Percentiles rank a stretch among this genome's conserved stretches.
These are phyloP conservation scores for Bothrops alternatus DNA, from an alignment of 2,797 vertebrate species.

Conservation along the genomic window DNA sequence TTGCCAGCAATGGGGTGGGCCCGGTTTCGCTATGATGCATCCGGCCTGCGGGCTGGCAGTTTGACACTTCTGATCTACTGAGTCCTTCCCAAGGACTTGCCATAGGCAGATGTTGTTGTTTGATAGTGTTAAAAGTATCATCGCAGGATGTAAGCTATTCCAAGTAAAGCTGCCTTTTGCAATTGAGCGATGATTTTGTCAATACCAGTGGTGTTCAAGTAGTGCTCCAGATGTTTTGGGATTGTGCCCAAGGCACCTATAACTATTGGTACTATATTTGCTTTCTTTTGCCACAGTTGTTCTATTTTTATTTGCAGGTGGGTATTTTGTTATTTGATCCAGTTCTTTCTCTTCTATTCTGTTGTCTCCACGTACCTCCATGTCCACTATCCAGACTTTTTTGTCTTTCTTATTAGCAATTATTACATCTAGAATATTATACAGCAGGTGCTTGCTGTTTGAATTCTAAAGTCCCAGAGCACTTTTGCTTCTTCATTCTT, in stretches of 20 bases:
- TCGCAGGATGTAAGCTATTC: neutral
- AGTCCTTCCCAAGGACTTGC: neutral
- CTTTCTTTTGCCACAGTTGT: neutral
- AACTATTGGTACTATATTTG: neutral
- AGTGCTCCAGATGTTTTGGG: neutral
- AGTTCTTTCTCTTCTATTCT: neutral
- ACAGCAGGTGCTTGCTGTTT: neutral
- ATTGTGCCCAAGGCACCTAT: neutral
- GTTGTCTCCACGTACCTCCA: neutral
- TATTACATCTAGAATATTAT: neutral
- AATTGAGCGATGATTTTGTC: neutral
- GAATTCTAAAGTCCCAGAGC: neutral
- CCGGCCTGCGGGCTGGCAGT: too few relatives aligned
- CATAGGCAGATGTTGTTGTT: neutral
- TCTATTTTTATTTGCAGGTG: neutral
- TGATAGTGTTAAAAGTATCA: neutral
- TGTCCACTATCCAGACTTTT: too few relatives aligned
- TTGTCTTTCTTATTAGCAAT: neutral
- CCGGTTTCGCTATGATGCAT: too few relatives aligned
- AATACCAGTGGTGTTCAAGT: neutral
- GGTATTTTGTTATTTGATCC: neutral
- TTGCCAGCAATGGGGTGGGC: too few relatives aligned
- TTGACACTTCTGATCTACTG: neutral
- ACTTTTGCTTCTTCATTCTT: neutral
- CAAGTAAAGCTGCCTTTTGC: neutral